Evolutionary conservation across 1,140 invertebrate genomes (phyloP), one percentile per base, ranked within the genome.

Genomic region (Schlechtendalia chinensis): DNA sequence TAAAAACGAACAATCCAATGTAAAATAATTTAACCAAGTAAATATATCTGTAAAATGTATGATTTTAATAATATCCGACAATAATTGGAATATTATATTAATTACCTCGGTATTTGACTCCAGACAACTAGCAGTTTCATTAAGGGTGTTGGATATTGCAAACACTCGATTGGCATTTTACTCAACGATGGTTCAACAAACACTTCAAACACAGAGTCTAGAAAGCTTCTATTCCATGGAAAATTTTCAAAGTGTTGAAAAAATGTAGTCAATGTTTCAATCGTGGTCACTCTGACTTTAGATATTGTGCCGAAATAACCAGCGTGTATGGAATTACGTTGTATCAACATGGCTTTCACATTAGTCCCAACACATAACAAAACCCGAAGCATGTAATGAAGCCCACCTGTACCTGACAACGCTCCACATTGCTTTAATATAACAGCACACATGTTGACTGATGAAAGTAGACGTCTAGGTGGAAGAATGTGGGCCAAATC

Each of bases 351-450:
- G 11, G 58, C 63, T 74, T 69, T 79, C n/a, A 79, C 24, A 50
- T 59, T 67, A 45, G 50, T 54, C 10, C 61, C 61, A 80, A 63
- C 27, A 53, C 61, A 72, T 61, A 61, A 54, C 11, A 81, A 47
- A 39, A 96, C 86, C 82, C 91, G 90, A 0, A 96, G 83, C 14
- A 97, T 85, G 71, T 90, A 89, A 0, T 88, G 88, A n/a, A 95
- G 85, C 39, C 94, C 86, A 65, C 88, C 84, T 1, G 89, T 86
- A 53, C 88, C 88, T 86, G 95, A 89, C 69, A 92, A 89, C 17
- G 91, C 91, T 0, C 93, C 93, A 84, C 96, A 93, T 85, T 96
- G 92, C 85, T 94, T 91, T n/a, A 94, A 89, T 27, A 96, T 90
- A 22, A 93, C 89, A 58, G 91, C 90, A 58, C 96, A 87, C 8